phyloP scores from a whole-genome alignment of 2,797 vertebrate genomes.

The Halcyon smyrnensis region DNA sequence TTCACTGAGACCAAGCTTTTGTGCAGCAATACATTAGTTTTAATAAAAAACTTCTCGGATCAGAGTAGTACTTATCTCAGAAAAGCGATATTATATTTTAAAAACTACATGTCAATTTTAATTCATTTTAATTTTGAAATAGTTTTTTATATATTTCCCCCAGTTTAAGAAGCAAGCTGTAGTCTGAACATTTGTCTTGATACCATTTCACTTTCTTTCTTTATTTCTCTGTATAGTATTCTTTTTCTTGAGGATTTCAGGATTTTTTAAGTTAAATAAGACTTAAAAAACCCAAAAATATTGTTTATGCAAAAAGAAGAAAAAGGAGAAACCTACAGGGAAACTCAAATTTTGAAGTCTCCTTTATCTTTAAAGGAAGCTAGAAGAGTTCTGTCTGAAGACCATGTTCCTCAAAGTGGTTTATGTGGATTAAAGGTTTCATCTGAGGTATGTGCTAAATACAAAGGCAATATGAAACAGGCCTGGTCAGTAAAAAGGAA shows the following conservation, averaged over 20 bases:
- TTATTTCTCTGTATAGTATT: not conserved
- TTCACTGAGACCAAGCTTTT: not conserved
- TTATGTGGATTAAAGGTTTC: not conserved
- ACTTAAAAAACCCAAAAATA: not conserved
- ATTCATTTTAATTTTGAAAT: not conserved
- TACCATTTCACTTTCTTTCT: not conserved
- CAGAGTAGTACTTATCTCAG: not conserved
- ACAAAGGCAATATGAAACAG: not conserved
- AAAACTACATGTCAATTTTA: not conserved
- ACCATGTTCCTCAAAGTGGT: accelerated
- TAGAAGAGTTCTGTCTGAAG: not conserved
- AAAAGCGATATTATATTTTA: not conserved
- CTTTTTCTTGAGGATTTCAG: not conserved
- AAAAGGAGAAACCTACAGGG: not conserved
- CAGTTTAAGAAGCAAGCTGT: not conserved
- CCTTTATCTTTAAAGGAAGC: not conserved
- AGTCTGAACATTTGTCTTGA: not conserved
- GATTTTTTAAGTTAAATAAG: not conserved
- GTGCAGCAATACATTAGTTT: not conserved
- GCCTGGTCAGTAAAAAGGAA: not conserved
- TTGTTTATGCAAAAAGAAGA: not conserved
- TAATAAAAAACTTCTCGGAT: not conserved
- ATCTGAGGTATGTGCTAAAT: not conserved
- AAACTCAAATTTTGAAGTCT: not conserved
- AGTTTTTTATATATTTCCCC: not conserved